These are phyloP conservation scores for Drosophila borborema DNA, from an alignment of 2,888 invertebrate species.

Conservation along the genomic window DNA sequence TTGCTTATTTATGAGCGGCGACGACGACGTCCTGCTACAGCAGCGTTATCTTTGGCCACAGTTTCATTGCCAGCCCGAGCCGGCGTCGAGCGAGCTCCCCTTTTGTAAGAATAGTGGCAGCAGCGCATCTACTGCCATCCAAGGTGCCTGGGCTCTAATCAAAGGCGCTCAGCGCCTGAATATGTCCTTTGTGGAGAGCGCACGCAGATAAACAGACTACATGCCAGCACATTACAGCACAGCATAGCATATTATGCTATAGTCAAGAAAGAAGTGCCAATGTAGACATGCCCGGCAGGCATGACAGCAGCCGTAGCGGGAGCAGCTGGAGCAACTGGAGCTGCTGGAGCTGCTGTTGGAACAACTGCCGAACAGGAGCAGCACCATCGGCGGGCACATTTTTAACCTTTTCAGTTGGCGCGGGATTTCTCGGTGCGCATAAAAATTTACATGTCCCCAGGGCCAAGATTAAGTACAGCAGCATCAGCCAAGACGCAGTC, in stretches of 20 bases:
- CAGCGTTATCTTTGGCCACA: slow-evolving; percentile 76
- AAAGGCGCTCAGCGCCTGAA: slow-evolving; percentile 77
- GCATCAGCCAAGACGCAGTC: slow-evolving; percentile 61
- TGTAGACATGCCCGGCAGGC: slow-evolving; percentile 78
- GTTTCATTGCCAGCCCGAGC: slow-evolving; percentile 78
- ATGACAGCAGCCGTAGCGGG: slow-evolving; percentile 24
- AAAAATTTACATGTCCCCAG: slow-evolving; percentile 83
- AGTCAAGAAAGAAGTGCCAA: slow-evolving; percentile 68
- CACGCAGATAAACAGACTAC: slow-evolving; percentile 70
- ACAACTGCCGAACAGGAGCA: neutral
- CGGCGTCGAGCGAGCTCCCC: slow-evolving; percentile 11
- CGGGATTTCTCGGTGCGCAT: slow-evolving; percentile 57
- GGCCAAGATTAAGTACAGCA: slow-evolving; percentile 82
- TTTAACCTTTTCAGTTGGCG: slow-evolving; percentile 71
- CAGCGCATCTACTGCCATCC: slow-evolving; percentile 35
- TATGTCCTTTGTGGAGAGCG: slow-evolving; percentile 77
- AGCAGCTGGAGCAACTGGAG: neutral
- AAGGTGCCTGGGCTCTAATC: slow-evolving; percentile 79
- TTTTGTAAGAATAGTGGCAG: slow-evolving; percentile 65
- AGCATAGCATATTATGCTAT: slow-evolving; percentile 39
- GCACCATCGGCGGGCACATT: slow-evolving; percentile 47
- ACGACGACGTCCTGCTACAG: slow-evolving; percentile 58
- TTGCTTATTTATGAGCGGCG: slow-evolving; percentile 82
- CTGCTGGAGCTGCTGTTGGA: neutral
- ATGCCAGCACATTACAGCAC: slow-evolving; percentile 4